Percentiles rank a stretch among this genome's conserved stretches.
Evolutionary conservation across 2,888 invertebrate species (phyloP).

Genomic region (Lissonota sp.): DNA sequence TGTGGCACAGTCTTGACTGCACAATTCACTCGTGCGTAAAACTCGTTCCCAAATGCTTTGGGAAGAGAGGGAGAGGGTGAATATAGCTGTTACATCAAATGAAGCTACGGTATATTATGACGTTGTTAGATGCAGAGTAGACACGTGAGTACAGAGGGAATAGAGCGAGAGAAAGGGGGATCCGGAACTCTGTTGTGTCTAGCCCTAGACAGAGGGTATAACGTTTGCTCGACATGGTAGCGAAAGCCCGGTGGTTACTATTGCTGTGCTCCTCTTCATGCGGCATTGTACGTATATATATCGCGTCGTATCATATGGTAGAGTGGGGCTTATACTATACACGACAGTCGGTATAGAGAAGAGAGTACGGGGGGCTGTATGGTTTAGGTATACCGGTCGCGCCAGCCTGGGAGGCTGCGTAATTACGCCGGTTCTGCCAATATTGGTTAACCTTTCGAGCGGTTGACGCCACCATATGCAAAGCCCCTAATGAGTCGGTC

Average conservation of each 20-base stretch:
- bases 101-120: conserved; percentile 50
- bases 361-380: conserved; percentile 44
- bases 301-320: conserved; percentile 40
- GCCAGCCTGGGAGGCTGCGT: conserved; percentile 73
- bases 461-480: conserved; percentile 83
- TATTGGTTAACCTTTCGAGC: conserved; percentile 83
- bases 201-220: conserved; percentile 60
- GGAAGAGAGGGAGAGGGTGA: conserved; percentile 16
- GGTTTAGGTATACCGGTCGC: conserved; percentile 68
- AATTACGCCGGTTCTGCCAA: conserved; percentile 83
- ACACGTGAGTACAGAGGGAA: conserved; percentile 40
- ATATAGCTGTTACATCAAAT: conserved; percentile 53
- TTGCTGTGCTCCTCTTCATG: conserved; percentile 58
- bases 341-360: conserved; percentile 37
- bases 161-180: conserved; percentile 21
- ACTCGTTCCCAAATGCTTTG: conserved; percentile 9
- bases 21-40: conserved; percentile 16
- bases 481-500: conserved; percentile 82
- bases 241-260: conserved; percentile 57
- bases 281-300: conserved; percentile 6
- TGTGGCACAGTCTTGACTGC: neutral
- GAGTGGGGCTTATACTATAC: conserved; percentile 38
- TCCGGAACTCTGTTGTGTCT: conserved; percentile 54
- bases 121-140: conserved; percentile 58
- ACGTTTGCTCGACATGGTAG: conserved; percentile 64